Evolutionary conservation across 1,140 invertebrate species (phyloP).

Genomic region (Hyphantria cunea): DNA sequence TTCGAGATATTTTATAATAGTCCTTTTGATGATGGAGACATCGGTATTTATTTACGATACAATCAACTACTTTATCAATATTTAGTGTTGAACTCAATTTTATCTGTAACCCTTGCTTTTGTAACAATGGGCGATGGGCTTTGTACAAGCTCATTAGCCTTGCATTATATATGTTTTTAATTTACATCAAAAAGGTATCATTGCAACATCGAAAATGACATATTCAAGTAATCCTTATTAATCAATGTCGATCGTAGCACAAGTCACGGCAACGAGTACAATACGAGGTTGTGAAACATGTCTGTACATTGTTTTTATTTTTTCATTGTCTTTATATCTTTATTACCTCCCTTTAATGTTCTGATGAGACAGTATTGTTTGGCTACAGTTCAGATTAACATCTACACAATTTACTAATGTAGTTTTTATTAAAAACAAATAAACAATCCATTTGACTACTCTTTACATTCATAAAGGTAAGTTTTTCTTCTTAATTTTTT

Average conservation of each 20-base stretch:
- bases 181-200: too few relatives aligned
- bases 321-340: constrained; percentile 39
- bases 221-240: neutral
- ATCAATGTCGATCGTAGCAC: constrained; percentile 13
- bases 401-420: neutral
- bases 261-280: constrained; percentile 15
- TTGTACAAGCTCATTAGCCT: too few relatives aligned
- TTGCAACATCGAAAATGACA: too few relatives aligned
- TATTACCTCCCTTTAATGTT: constrained; percentile 24
- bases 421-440: constrained; percentile 3
- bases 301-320: constrained; percentile 10
- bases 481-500: too few relatives aligned
- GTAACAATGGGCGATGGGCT: too few relatives aligned
- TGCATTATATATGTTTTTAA: too few relatives aligned
- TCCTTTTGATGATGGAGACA: too few relatives aligned
- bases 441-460: neutral
- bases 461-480: neutral
- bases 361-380: constrained; percentile 14
- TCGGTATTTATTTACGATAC: too few relatives aligned
- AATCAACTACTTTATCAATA: too few relatives aligned
- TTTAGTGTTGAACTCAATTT: too few relatives aligned
- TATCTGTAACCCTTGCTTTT: too few relatives aligned
- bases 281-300: constrained; percentile 27
- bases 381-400: constrained; percentile 15
- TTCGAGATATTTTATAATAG: too few relatives aligned